Percentiles rank a stretch among this genome's conserved stretches.
These are phyloP conservation scores for Chaitophorus viminalis DNA, from an alignment of 2,888 invertebrate genomes.

Conservation along the genomic window DNA sequence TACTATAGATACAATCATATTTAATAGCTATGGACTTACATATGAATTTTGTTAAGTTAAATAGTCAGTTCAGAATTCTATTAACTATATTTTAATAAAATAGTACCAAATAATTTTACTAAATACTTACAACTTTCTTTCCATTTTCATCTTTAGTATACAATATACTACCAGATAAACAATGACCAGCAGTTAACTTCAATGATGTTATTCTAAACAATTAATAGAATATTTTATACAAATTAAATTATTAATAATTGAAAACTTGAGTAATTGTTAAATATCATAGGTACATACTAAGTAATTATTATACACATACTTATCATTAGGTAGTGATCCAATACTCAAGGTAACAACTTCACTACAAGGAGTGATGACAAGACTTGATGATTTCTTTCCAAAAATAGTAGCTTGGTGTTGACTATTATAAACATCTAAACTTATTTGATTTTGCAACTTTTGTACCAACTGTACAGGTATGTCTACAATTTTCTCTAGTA, in stretches of 20 bases:
- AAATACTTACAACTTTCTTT: slow-evolving; percentile 75
- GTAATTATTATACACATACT: slow-evolving; percentile 72
- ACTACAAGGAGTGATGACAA: slow-evolving; percentile 72
- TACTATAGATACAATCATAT: too few relatives aligned
- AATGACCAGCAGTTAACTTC: slow-evolving; percentile 72
- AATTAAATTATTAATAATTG: not conserved
- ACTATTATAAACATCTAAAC: slow-evolving; percentile 77
- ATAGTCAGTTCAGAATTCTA: too few relatives aligned
- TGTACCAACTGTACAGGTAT: slow-evolving; percentile 79
- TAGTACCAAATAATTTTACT: not conserved
- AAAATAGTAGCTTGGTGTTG: slow-evolving; percentile 77
- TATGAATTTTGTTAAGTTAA: too few relatives aligned
- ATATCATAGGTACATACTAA: too few relatives aligned
- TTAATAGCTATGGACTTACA: too few relatives aligned
- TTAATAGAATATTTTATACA: slow-evolving; percentile 47
- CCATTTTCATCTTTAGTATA: slow-evolving; percentile 87
- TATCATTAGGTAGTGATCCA: slow-evolving; percentile 82
- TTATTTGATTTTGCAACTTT: slow-evolving; percentile 72
- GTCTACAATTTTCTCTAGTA: slow-evolving; percentile 87
- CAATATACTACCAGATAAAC: slow-evolving; percentile 80
- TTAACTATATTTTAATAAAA: too few relatives aligned
- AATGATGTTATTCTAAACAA: slow-evolving; percentile 65
- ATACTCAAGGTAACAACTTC: slow-evolving; percentile 79
- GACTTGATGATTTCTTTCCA: slow-evolving; percentile 80
- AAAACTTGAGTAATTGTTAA: not conserved